These are phyloP conservation scores for Mergus octosetaceus DNA, from an alignment of 2,797 vertebrate species.

Conservation along the genomic window DNA sequence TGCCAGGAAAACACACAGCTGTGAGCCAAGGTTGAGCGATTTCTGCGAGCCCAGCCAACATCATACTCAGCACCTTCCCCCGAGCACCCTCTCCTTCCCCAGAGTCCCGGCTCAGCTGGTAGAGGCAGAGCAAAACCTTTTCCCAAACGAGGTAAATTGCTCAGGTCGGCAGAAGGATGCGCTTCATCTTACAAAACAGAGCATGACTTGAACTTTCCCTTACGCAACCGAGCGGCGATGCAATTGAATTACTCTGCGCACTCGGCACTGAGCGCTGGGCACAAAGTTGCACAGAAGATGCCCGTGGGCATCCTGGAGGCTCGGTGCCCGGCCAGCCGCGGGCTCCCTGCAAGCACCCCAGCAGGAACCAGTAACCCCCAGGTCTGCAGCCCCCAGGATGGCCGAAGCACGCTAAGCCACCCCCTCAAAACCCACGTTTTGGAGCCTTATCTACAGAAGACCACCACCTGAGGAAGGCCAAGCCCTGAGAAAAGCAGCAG, in stretches of 20 bases:
- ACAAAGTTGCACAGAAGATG: neutral
- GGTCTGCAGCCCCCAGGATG: fast-evolving
- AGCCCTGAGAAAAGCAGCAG: no score
- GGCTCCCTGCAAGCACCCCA: neutral
- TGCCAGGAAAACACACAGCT: neutral
- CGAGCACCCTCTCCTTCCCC: neutral
- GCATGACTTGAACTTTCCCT: neutral
- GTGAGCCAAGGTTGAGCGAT: neutral
- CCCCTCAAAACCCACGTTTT: neutral
- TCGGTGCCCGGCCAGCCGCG: neutral
- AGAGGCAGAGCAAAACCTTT: neutral
- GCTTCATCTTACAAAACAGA: neutral
- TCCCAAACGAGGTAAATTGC: neutral
- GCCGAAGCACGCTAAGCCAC: fast-evolving
- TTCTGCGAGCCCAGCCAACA: fast-evolving
- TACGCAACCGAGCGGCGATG: neutral
- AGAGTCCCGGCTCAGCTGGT: neutral
- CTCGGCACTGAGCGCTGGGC: neutral
- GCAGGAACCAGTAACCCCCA: neutral
- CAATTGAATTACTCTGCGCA: neutral
- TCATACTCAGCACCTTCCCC: fast-evolving
- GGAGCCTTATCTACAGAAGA: fast-evolving
- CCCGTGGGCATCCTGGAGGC: neutral
- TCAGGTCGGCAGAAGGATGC: neutral
- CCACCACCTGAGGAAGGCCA: neutral